These are phyloP conservation scores for Peromyscus attwateri DNA, from an alignment of 2,797 vertebrate genomes.

Conservation along the genomic window DNA sequence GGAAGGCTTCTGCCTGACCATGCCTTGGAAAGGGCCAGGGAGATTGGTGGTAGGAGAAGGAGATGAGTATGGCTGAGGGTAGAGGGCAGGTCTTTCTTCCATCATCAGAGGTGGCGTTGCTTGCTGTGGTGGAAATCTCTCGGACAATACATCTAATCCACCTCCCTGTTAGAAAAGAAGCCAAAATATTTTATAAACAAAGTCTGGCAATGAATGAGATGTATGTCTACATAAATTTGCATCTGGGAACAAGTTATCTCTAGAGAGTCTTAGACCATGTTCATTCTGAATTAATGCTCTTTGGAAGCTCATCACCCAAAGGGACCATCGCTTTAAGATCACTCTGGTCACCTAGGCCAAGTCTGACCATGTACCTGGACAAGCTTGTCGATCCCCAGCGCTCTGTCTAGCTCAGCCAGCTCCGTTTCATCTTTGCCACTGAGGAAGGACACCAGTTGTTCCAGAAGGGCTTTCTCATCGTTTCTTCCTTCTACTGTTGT, in stretches of 20 bases:
- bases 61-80: constrained; percentile 91
- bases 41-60: constrained; percentile 90
- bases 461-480: constrained; percentile 96
- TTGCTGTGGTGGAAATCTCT: constrained; percentile 90
- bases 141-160: constrained; percentile 92
- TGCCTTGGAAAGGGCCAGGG: constrained; percentile 90
- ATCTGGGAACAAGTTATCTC: not conserved
- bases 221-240: constrained; percentile 5
- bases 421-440: constrained; percentile 97
- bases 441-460: constrained; percentile 96
- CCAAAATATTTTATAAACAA: constrained; percentile 46
- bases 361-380: constrained; percentile 91
- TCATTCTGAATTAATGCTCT: constrained; percentile 52
- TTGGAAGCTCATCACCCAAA: constrained; percentile 47
- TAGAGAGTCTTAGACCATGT: constrained; percentile 34
- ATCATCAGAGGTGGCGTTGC: constrained; percentile 88
- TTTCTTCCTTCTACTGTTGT: constrained; percentile 94
- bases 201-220: constrained; percentile 44
- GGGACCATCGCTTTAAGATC: constrained; percentile 36
- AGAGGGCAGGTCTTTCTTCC: constrained; percentile 91
- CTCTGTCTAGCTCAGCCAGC: constrained; percentile 95
- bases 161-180: constrained; percentile 90
- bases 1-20: constrained; percentile 90
- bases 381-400: constrained; percentile 97
- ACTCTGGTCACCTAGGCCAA: not conserved